phyloP scores from a whole-genome alignment of 1,140 invertebrate genomes.

The Halictus rubicundus region DNA sequence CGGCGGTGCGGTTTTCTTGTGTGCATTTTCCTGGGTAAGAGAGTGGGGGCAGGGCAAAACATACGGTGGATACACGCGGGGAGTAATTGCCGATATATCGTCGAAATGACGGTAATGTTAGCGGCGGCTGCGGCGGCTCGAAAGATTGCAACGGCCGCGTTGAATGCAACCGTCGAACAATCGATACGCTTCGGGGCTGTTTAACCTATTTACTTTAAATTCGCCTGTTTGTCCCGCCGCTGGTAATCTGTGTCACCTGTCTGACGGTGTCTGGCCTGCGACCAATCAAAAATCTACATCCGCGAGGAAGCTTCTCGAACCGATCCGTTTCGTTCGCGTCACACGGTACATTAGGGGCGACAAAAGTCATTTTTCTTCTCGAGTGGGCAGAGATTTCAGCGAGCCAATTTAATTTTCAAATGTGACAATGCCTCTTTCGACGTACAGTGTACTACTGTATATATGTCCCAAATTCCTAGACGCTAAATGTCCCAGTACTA shows the following conservation, averaged over 20 bases:
- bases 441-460: no score
- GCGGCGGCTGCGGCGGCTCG: neutral
- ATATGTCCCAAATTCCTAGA: no score
- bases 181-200: conserved; percentile 21
- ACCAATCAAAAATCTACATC: conserved; percentile 52
- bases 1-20: neutral
- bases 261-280: conserved; percentile 20
- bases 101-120: neutral
- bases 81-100: conserved; percentile 7
- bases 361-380: no score
- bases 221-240: conserved; percentile 33
- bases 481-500: no score
- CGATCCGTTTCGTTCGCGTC: no score
- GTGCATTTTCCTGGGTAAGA: neutral
- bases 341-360: no score
- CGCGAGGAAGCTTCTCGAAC: no score
- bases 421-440: no score
- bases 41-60: neutral
- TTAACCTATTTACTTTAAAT: conserved; percentile 48
- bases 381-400: no score
- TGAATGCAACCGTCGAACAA: conserved; percentile 2
- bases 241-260: conserved; percentile 40
- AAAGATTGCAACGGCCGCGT: conserved; percentile 8
- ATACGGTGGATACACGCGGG: neutral
- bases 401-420: no score